Base-by-base conservation (phyloP, 2,113 vertebrate species). In the Cisticola juncidis region DNA sequence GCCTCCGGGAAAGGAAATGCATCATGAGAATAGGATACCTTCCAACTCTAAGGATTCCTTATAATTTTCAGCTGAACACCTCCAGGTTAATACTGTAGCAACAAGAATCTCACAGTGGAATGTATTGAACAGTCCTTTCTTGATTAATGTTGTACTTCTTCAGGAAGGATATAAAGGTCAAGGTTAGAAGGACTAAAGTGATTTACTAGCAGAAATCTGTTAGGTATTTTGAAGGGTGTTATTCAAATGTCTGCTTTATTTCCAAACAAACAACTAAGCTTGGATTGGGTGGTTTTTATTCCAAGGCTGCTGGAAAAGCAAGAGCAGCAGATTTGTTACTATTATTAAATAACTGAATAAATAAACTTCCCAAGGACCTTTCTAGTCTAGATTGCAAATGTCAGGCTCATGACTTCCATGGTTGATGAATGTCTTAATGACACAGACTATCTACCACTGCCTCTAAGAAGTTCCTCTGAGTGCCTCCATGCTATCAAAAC, bases 51-150 rank as follows among this genome's bases (percentile, higher is more conserved):
- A 92, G 25, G 62, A 66, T 93, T 95, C 81, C 90, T 91, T 92
- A 79, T 96, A 95, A 95, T 96, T 97, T 97, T 97, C 90, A 56
- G 38, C 42, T 73, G 66, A 85, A 95, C 66, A 94, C 91, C 95
- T 96, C 90, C 71, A 92, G 92, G 61, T 96, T 97, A 97, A 94
- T 92, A 96, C 90, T 94, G 64, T 72, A 95, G 97, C 91, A 92
- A 81, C 53, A 92, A 92, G 82, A 87, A 83, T 86, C 74, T 78
- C 61, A 88, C 72, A 69, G 77, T 96, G 96, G 91, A 84, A 79
- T 96, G 97, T 91, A 56, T 65, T 84, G 90, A 93, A 77, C 54
- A 88, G 65, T 71, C 84, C 71, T 92, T 76, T 88, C 92, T 92
- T 97, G 92, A 85, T 95, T 94, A 95, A 89, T 94, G 90, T 60